A percentile compares a stretch with the other conserved stretches of the same genome.
These are phyloP conservation scores for Pollachius pollachius DNA, from an alignment of 2,113 vertebrate genomes.

Conservation along the genomic window DNA sequence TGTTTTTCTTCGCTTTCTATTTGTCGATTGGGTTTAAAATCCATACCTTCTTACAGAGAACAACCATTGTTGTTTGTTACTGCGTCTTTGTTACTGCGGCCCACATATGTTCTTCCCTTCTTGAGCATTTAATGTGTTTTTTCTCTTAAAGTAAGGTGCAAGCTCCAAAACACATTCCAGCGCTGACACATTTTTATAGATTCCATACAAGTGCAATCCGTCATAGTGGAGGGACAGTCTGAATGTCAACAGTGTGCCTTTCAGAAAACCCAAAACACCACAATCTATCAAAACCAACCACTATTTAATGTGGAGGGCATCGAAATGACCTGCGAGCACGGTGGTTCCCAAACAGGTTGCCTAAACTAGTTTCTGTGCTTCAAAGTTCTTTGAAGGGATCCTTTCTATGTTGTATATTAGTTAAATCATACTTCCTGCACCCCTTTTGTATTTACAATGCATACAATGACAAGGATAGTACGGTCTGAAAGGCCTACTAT, in stretches of 20 bases:
- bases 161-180: no score
- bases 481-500: background rate
- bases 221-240: constrained; percentile 14
- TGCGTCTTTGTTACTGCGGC: no score
- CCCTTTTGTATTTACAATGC: background rate
- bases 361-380: constrained; percentile 18
- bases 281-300: constrained; percentile 58
- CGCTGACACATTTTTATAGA: no score
- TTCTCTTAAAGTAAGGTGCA: no score
- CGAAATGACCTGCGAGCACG: constrained; percentile 31
- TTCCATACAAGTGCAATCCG: no score
- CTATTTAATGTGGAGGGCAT: constrained; percentile 26
- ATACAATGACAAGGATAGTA: background rate
- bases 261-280: constrained; percentile 52
- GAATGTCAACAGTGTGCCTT: constrained; percentile 58
- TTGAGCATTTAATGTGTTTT: no score
- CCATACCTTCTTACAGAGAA: constrained; percentile 12
- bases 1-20: constrained; percentile 11
- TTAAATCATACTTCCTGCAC: background rate
- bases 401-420: constrained; percentile 1
- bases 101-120: no score
- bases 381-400: background rate
- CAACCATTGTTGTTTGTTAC: no score
- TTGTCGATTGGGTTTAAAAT: constrained; percentile 19
- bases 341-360: constrained; percentile 19